Evolutionary conservation across 2,888 invertebrate genomes (phyloP).

Genomic region (Parnassius smintheus): DNA sequence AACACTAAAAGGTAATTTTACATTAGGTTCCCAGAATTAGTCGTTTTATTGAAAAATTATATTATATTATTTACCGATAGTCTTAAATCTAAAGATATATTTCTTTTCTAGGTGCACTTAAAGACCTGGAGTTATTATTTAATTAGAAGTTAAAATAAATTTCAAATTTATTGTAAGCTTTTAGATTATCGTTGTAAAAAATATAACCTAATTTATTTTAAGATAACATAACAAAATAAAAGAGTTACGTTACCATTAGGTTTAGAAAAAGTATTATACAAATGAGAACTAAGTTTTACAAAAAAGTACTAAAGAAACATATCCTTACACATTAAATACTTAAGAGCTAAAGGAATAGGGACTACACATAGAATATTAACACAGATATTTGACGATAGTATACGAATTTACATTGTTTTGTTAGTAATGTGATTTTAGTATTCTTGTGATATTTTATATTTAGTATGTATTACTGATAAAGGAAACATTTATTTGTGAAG

Average conservation of each 20-base stretch:
- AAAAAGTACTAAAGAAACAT: slow-evolving; percentile 4
- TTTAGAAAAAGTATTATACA: neutral
- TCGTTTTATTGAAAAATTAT: too few species aligned
- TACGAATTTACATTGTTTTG: slow-evolving; percentile 41
- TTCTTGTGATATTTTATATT: neutral
- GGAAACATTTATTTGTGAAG: slow-evolving; percentile 3
- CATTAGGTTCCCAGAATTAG: neutral
- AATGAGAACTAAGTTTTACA: neutral
- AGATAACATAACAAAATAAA: neutral
- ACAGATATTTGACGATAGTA: slow-evolving; percentile 71
- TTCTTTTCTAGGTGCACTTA: neutral
- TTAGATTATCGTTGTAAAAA: neutral
- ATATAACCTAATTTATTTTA: neutral
- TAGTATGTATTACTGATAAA: slow-evolving; percentile 5
- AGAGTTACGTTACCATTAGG: neutral
- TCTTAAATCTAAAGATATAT: slow-evolving; percentile 5
- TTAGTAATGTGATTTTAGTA: slow-evolving; percentile 34
- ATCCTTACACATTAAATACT: slow-evolving; percentile 12
- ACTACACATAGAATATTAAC: slow-evolving; percentile 58
- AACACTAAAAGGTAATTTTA: slow-evolving; percentile 28
- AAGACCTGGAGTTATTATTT: too few species aligned
- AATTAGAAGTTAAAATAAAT: neutral
- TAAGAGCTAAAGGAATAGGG: slow-evolving; percentile 46
- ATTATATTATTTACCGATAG: too few species aligned
- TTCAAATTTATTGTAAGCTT: neutral